Evolutionary conservation across 2,888 invertebrate species (phyloP).

Genomic region (Octodonta nipae): DNA sequence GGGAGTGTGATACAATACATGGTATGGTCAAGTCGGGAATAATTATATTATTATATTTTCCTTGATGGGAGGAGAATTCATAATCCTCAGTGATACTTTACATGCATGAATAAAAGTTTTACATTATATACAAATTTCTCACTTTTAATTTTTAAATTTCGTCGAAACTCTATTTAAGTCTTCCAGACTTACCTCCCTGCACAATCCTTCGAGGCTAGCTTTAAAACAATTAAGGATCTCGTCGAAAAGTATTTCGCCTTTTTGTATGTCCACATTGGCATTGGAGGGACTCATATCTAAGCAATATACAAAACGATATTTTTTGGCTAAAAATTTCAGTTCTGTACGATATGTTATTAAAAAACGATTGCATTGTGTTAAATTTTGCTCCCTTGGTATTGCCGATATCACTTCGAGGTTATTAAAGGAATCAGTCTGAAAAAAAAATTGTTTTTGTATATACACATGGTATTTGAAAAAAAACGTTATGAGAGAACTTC

Average conservation of each 20-base stretch:
- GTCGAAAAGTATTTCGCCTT: constrained; percentile 48
- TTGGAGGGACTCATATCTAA: constrained; percentile 67
- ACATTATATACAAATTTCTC: no score
- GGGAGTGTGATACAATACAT: no score
- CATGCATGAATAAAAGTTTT: no score
- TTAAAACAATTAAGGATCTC: constrained; percentile 44
- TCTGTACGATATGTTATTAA: constrained; percentile 43
- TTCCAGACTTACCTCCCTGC: constrained; percentile 38
- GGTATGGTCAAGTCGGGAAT: no score
- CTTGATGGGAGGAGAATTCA: no score
- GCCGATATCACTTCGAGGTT: constrained; percentile 53
- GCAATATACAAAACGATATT: constrained; percentile 60
- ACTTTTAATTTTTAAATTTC: no score
- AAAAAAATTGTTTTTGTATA: not conserved
- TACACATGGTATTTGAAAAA: no score
- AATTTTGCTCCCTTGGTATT: constrained; percentile 40
- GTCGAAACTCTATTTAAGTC: not conserved
- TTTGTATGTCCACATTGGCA: constrained; percentile 51
- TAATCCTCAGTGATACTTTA: no score
- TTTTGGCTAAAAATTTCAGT: constrained; percentile 54
- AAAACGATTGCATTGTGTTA: constrained; percentile 36
- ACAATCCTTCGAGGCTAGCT: constrained; percentile 42
- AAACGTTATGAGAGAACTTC: no score
- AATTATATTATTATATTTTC: no score
- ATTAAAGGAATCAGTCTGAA: constrained; percentile 31